Base-by-base conservation (phyloP, 2,113 vertebrate species). In the Pollachius pollachius region DNA sequence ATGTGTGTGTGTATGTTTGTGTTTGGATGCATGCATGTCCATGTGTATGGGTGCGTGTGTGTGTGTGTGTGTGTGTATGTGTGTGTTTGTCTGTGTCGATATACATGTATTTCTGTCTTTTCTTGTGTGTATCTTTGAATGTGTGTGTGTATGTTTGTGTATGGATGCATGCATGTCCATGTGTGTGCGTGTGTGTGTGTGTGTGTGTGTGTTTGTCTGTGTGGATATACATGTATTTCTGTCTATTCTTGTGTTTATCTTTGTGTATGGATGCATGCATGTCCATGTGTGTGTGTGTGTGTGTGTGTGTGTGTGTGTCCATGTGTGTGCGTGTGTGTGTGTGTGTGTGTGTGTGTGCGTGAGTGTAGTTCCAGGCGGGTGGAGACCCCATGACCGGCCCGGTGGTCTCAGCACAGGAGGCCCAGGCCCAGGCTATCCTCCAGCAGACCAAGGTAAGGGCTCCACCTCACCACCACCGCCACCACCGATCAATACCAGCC, bases 391-490 rank as follows among this genome's bases (percentile, higher is more conserved):
- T 92, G 18, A 93, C 92, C 11, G 94, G 94, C 0, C 93, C 94
- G 1, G 89, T 93, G 3, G 90, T 98, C 18, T 99, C 97, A 0
- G 95, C 95, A 0, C 97, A 99, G 88, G 96, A 99, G 71, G 95
- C 96, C 0, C 97, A 99, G 73, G 96, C 96, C 13, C 96, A 98
- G 81, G 96, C 97, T 23, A 98, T 99, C 77, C 91, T 99, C 15
- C 97, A 99, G 78, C 97, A 98, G 71, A 95, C 97, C 66, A 92
- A 97, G 92, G 97, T 97, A 83, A 91, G 90, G 25, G n/a, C 13
- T 18, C 63, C 54, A 17, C 54, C 54, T 57, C 15, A 16, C n/a
- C 54, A 57, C n/a, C n/a, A 56, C 52, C 11, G 15, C 11, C 54
- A 16, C 15, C 54, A 57, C 54, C 19, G 2, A 18, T 48, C 27